Base-by-base conservation (phyloP, 2,113 vertebrate species). In the Mungos mungo region DNA sequence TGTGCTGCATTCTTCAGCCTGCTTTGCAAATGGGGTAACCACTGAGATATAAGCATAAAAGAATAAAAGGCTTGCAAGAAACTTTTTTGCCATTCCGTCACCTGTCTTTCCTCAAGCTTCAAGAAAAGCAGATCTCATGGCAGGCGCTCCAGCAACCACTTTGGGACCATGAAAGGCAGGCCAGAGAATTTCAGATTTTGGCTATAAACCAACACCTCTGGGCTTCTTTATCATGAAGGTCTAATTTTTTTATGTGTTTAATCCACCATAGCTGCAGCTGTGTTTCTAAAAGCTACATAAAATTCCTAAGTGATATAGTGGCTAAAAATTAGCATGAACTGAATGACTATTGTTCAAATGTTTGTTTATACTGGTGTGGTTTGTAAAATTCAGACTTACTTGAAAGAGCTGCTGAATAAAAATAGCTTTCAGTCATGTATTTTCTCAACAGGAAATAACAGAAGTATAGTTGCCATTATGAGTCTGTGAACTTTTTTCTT, bases 351-450 rank as follows among this genome's bases (percentile, higher is more conserved):
- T 41, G 4, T 79, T 65, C 54, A 29, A 27, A 38, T 65, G 41
- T 87, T 41, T 84, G 23, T 71, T 93, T 79, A 63, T n/a, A 63
- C n/a, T 83, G 14, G 2, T 54, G n/a, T 54, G 52, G n/a, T 83
- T 88, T 89, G 68, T 87, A 79, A 92, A 31, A 89, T 31, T 83
- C 87, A 65, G 65, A 88, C 63, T 88, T 65, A 74, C n/a, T 89
- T 89, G 68, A 95, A 97, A 93, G 52, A 93, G 60, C 4, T 80
- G 35, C 29, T 76, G 23, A 92, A 88, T 76, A 95, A 90, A 97
- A 90, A 76, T 54, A 79, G n/a, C 50, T 33, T 50, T 29, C 63
- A 29, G 81, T 25, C 66, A 13, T 35, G 29, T 54, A 38, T 52
- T 81, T 85, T 95, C 68, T 86, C 92, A 85, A 79, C 41, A 94